Percentiles rank a stretch among this genome's conserved stretches.
These are phyloP conservation scores for Vireo griseus DNA, from an alignment of 2,797 vertebrate species.

Conservation along the genomic window DNA sequence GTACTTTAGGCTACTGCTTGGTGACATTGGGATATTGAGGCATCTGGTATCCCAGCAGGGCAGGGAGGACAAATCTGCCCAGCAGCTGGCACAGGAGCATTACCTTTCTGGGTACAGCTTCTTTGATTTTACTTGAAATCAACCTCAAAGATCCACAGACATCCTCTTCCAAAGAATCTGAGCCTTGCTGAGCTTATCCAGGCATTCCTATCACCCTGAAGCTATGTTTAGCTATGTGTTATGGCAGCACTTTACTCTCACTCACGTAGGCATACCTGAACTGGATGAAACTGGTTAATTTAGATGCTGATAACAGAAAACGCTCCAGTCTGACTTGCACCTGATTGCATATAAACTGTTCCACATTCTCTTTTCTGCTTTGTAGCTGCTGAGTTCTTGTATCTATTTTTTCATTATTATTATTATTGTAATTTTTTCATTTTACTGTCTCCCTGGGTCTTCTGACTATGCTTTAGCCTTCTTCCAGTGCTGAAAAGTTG, in stretches of 20 bases:
- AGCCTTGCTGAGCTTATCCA: neutral
- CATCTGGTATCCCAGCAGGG: neutral
- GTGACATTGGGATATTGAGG: neutral
- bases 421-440: neutral
- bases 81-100: neutral
- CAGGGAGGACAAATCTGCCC: neutral
- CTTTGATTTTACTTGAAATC: neutral
- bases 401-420: neutral
- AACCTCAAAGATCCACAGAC: neutral
- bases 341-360: neutral
- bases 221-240: neutral
- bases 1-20: neutral
- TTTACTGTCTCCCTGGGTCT: neutral
- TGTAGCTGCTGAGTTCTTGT: neutral
- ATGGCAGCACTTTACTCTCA: neutral
- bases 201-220: neutral
- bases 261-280: neutral
- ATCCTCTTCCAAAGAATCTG: neutral
- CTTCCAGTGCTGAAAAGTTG: neutral
- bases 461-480: neutral
- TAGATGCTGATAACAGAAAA: neutral
- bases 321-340: neutral
- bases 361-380: neutral
- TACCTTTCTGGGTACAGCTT: neutral
- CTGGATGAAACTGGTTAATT: neutral